Conservation (phyloP, 2,113 vertebrate species). For the Gymnobelideus leadbeateri region DNA sequence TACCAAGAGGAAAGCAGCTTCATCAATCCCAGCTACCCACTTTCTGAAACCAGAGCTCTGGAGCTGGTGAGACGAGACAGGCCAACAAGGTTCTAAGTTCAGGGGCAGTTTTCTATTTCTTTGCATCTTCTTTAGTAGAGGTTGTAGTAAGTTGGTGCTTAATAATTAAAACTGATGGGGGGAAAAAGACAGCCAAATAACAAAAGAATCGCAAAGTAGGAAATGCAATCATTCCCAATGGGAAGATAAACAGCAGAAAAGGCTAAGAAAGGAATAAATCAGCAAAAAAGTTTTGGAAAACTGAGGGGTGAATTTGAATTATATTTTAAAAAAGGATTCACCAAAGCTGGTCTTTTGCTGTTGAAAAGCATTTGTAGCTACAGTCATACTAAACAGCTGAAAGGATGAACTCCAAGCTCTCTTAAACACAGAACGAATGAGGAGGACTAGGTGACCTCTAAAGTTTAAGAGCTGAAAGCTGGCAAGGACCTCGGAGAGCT, state of each 20-base stretch:
- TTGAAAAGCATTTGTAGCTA: not conserved
- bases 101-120: not conserved
- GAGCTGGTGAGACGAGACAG: not conserved
- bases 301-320: not conserved
- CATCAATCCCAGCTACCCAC: not conserved
- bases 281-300: not conserved
- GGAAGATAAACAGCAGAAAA: slow-evolving; percentile 8
- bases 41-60: not conserved
- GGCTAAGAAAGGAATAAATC: not conserved
- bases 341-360: too few species aligned
- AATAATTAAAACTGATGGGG: not conserved
- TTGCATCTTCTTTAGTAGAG: too few species aligned
- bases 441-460: not conserved
- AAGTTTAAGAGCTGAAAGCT: not conserved
- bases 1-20: not conserved
- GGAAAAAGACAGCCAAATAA: not conserved
- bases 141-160: too few species aligned
- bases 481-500: not conserved
- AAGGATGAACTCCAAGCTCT: not conserved
- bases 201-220: not conserved
- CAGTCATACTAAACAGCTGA: not conserved
- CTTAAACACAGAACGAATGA: not conserved
- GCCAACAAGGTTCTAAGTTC: not conserved
- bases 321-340: not conserved
- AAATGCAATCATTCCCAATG: not conserved